Conservation (phyloP, 2,888 invertebrate species). For the Diplolepis rosae region DNA sequence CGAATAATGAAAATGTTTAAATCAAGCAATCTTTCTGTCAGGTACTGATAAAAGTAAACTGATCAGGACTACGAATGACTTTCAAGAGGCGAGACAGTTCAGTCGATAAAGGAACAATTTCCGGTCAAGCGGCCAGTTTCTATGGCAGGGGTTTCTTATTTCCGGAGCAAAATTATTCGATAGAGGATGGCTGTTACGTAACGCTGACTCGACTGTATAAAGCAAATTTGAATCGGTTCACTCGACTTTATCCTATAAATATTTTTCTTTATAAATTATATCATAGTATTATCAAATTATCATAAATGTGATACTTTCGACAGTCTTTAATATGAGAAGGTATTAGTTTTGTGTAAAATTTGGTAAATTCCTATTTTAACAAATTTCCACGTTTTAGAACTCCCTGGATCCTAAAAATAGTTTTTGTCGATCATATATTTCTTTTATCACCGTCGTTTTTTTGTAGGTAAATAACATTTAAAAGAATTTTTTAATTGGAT, state of each 20-base stretch:
- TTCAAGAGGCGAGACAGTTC: slow-evolving; percentile 35
- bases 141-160: slow-evolving; percentile 54
- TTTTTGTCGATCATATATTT: too few species aligned
- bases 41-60: background rate
- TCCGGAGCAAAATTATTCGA: slow-evolving; percentile 58
- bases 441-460: too few species aligned
- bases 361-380: too few species aligned
- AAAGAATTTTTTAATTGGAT: too few species aligned
- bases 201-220: background rate
- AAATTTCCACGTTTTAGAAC: too few species aligned
- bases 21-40: background rate
- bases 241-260: background rate
- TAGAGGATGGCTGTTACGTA: slow-evolving; percentile 43
- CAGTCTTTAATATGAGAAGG: too few species aligned
- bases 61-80: slow-evolving; percentile 24
- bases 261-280: too few species aligned
- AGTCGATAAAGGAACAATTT: slow-evolving; percentile 55
- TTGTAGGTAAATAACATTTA: too few species aligned
- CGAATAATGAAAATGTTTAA: background rate
- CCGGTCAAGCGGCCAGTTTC: slow-evolving; percentile 48
- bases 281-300: too few species aligned
- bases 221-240: background rate
- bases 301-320: too few species aligned
- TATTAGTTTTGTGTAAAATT: too few species aligned
- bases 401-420: too few species aligned